A percentile compares a stretch with the other conserved stretches of the same genome.
Evolutionary conservation across 1,140 invertebrate genomes (phyloP).

Genomic region (Mercenaria mercenaria): DNA sequence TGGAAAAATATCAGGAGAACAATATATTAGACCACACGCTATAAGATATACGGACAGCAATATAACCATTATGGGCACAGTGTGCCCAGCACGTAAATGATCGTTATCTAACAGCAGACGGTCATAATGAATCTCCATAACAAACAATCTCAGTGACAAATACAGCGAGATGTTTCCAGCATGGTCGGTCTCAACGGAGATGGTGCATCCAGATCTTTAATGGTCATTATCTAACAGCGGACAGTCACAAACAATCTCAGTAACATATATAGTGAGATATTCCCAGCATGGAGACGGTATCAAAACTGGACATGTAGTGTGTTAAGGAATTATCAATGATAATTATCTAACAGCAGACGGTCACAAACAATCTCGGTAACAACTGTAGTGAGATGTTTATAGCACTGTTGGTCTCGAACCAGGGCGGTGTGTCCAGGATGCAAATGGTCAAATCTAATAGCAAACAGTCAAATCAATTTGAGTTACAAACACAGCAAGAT

Average conservation of each 20-base stretch:
- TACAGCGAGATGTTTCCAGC: neutral
- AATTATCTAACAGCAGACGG: neutral
- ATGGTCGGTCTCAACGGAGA: too few species aligned
- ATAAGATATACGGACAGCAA: neutral
- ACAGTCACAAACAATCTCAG: neutral
- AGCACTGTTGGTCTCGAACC: too few species aligned
- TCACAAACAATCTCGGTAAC: neutral
- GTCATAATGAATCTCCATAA: neutral
- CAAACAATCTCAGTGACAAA: neutral
- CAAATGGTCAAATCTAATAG: neutral
- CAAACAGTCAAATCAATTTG: neutral
- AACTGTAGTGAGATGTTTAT: neutral
- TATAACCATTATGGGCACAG: neutral
- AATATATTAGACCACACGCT: conserved; percentile 2
- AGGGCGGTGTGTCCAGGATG: neutral
- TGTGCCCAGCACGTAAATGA: neutral
- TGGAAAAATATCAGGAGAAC: neutral
- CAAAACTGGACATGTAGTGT: too few species aligned
- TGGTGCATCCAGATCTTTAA: too few species aligned
- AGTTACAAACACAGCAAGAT: neutral
- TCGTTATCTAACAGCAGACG: neutral
- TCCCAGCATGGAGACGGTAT: too few species aligned
- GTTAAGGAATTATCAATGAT: too few species aligned
- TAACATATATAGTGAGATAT: neutral
- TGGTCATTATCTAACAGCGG: neutral